These are phyloP conservation scores for Eurytoma adleriae DNA, from an alignment of 2,888 invertebrate genomes.

Conservation along the genomic window DNA sequence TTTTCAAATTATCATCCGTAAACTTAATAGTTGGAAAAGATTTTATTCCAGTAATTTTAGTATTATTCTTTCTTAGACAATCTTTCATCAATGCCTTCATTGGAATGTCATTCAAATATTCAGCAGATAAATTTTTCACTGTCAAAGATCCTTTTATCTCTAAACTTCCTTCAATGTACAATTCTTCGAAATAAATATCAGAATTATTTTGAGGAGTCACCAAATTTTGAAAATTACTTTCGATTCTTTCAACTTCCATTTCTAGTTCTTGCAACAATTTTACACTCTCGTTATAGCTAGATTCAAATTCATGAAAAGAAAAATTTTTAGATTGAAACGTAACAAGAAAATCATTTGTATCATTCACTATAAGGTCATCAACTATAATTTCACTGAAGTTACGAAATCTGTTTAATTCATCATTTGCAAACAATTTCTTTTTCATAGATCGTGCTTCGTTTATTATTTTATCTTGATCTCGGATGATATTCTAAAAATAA, in stretches of 20 bases:
- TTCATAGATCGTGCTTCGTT: constrained; percentile 50
- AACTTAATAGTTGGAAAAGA: constrained; percentile 61
- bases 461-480: constrained; percentile 64
- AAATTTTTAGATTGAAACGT: constrained; percentile 1
- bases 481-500: constrained; percentile 35
- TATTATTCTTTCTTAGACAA: constrained; percentile 62
- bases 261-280: constrained; percentile 60
- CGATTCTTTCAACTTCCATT: constrained; percentile 1
- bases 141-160: constrained; percentile 66
- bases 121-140: constrained; percentile 65
- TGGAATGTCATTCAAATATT: constrained; percentile 67
- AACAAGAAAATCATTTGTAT: constrained; percentile 49
- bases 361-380: constrained; percentile 52
- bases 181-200: constrained; percentile 26
- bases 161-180: constrained; percentile 70
- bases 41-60: constrained; percentile 60
- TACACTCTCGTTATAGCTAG: constrained; percentile 60
- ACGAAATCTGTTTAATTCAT: background rate
- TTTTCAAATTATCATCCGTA: constrained; percentile 62
- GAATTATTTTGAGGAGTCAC: background rate
- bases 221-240: constrained; percentile 13
- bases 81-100: constrained; percentile 66
- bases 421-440: background rate
- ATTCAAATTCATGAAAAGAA: constrained; percentile 59
- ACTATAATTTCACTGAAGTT: constrained; percentile 51